Evolutionary conservation across 2,797 vertebrate genomes (phyloP).

Genomic region (Anabacerthia variegaticeps): DNA sequence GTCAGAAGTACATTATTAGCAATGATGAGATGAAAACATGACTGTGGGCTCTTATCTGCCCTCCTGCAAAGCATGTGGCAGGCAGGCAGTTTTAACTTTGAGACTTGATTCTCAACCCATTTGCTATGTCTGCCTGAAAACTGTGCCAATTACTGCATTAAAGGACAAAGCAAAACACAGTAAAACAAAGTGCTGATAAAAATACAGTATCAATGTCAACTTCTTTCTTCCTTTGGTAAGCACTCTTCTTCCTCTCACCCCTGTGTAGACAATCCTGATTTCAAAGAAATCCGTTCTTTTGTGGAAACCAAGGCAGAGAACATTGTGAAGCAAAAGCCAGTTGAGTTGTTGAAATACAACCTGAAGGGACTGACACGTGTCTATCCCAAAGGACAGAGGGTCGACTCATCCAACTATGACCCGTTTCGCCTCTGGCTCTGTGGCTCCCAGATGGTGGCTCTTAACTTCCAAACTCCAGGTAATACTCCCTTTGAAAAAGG

Average conservation of each 20-base stretch:
- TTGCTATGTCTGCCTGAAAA: not conserved
- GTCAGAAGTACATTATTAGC: constrained; percentile 34
- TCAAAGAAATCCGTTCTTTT: constrained; percentile 95
- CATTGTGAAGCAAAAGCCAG: constrained; percentile 79
- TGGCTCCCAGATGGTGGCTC: constrained; percentile 95
- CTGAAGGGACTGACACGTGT: constrained; percentile 90
- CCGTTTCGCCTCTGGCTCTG: constrained; percentile 91
- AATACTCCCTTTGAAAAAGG: not conserved
- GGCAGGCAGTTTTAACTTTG: constrained; percentile 12
- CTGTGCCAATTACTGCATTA: not conserved
- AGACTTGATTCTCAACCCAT: not conserved
- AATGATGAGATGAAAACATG: constrained; percentile 30
- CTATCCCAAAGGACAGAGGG: constrained; percentile 93
- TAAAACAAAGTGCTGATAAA: not conserved
- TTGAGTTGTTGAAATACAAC: constrained; percentile 88
- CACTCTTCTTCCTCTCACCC: not conserved
- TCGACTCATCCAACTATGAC: constrained; percentile 97
- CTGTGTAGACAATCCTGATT: constrained; percentile 83
- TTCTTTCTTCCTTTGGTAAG: not conserved
- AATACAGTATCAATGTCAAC: not conserved
- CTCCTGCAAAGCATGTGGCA: not conserved
- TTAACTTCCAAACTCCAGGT: constrained; percentile 98
- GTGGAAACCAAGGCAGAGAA: constrained; percentile 91
- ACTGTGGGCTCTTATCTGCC: not conserved
- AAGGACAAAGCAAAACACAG: not conserved